These are phyloP conservation scores for Pterostichus niger DNA, from an alignment of 2,888 invertebrate genomes.

Conservation along the genomic window DNA sequence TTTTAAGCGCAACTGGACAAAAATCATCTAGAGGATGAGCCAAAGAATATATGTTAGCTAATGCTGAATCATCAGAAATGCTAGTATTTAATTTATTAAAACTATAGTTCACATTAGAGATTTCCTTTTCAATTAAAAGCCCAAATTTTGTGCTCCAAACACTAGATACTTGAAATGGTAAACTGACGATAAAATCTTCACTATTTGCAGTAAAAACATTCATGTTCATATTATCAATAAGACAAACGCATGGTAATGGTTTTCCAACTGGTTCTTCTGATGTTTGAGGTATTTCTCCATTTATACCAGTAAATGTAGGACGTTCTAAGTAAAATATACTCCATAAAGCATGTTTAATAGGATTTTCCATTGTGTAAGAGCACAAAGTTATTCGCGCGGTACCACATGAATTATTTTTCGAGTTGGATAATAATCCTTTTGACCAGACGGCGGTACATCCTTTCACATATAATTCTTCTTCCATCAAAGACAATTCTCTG, in stretches of 20 bases:
- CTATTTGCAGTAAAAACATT: constrained; percentile 89
- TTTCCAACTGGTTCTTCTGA: constrained; percentile 79
- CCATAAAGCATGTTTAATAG: constrained; percentile 90
- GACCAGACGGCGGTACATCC: constrained; percentile 92
- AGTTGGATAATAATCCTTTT: constrained; percentile 80
- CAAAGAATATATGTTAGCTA: constrained; percentile 91
- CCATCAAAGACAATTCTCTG: constrained; percentile 79
- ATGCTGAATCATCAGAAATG: constrained; percentile 76
- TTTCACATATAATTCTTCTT: constrained; percentile 93
- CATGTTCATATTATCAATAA: constrained; percentile 87
- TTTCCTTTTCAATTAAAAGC: constrained; percentile 88
- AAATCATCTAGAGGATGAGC: constrained; percentile 95
- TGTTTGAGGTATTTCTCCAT: constrained; percentile 75
- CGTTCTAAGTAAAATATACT: constrained; percentile 82
- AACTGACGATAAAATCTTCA: constrained; percentile 89
- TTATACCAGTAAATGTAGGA: constrained; percentile 77
- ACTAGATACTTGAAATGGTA: constrained; percentile 89
- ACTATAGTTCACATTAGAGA: constrained; percentile 70
- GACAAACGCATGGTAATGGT: constrained; percentile 83
- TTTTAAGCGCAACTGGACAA: constrained; percentile 88
- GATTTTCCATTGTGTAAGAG: constrained; percentile 90
- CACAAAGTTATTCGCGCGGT: constrained; percentile 81
- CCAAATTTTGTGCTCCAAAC: constrained; percentile 93
- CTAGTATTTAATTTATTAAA: constrained; percentile 56
- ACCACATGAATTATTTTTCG: constrained; percentile 77